Percentiles rank a stretch among this genome's conserved stretches.
These are phyloP conservation scores for Oscheius sp. DNA, from an alignment of 2,888 invertebrate species.

Conservation along the genomic window DNA sequence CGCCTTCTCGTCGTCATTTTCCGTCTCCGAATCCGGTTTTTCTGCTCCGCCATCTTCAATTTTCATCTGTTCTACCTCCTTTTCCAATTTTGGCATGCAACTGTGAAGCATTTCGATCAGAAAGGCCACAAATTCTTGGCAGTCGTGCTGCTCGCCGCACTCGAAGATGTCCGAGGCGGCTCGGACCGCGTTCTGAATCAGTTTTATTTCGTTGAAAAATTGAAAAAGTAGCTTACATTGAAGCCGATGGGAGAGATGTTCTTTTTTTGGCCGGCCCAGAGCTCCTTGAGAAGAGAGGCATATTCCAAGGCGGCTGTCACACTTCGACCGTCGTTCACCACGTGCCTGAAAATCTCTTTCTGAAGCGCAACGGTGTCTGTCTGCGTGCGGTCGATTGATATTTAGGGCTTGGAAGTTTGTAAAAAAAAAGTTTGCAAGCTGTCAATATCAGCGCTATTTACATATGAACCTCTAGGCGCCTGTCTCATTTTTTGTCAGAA, in stretches of 20 bases:
- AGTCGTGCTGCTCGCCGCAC: slow-evolving; percentile 92
- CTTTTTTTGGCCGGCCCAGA: slow-evolving; percentile 61
- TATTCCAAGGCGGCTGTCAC: slow-evolving; percentile 51
- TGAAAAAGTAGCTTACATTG: slow-evolving; percentile 43
- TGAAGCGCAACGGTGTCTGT: not conserved
- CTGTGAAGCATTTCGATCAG: slow-evolving; percentile 87
- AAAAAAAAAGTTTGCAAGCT: no score
- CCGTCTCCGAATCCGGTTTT: slow-evolving; percentile 78
- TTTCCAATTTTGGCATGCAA: slow-evolving; percentile 12
- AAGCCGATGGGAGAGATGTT: slow-evolving; percentile 59
- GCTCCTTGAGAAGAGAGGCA: slow-evolving; percentile 53
- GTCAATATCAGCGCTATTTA: no score
- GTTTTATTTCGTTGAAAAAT: not conserved
- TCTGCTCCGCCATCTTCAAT: slow-evolving; percentile 78
- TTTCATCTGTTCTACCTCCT: slow-evolving; percentile 73
- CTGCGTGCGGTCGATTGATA: not conserved
- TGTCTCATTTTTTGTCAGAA: no score
- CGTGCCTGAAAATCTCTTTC: not conserved
- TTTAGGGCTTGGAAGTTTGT: no score
- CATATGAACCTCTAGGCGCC: no score
- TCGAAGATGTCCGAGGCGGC: slow-evolving; percentile 87
- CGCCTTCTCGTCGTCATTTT: slow-evolving; percentile 74
- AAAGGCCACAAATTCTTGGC: slow-evolving; percentile 91
- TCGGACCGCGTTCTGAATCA: slow-evolving; percentile 83
- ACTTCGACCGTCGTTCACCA: slow-evolving; percentile 1